phyloP scores from a whole-genome alignment of 2,113 vertebrate species.

The Lota lota region DNA sequence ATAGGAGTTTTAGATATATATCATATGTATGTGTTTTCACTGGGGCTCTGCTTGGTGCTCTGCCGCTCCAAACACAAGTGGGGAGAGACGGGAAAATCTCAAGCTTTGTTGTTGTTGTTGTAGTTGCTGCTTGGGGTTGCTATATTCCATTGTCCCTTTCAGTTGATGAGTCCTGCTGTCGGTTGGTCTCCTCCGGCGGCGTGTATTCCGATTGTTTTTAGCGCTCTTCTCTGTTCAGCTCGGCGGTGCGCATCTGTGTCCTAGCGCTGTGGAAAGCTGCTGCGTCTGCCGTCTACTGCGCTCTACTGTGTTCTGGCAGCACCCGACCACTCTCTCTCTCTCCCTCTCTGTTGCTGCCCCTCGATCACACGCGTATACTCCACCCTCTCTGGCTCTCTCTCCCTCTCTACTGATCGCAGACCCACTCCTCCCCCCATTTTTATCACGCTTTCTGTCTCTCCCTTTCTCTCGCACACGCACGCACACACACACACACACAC shows the following conservation, averaged over 20 bases:
- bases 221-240: no score
- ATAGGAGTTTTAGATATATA: constrained; percentile 81
- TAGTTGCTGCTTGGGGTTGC: constrained; percentile 11
- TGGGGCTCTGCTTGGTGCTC: constrained; percentile 69
- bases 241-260: neutral
- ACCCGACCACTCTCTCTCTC: constrained; percentile 54
- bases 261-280: constrained; percentile 13
- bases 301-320: constrained; percentile 62
- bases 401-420: neutral
- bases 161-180: constrained; percentile 25
- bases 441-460: constrained; percentile 21
- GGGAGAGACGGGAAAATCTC: constrained; percentile 39
- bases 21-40: constrained; percentile 83
- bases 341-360: constrained; percentile 12
- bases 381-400: neutral
- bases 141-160: constrained; percentile 56
- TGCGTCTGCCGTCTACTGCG: constrained; percentile 12
- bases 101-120: constrained; percentile 32
- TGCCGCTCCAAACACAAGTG: constrained; percentile 60
- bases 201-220: no score
- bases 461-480: constrained; percentile 31
- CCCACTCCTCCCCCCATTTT: constrained; percentile 23
- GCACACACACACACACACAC: neutral
- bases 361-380: constrained; percentile 5
- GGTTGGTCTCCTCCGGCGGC: no score